Evolutionary conservation across 2,113 vertebrate genomes (phyloP), one percentile per base, ranked within the genome.

Genomic region (Osmerus mordax): DNA sequence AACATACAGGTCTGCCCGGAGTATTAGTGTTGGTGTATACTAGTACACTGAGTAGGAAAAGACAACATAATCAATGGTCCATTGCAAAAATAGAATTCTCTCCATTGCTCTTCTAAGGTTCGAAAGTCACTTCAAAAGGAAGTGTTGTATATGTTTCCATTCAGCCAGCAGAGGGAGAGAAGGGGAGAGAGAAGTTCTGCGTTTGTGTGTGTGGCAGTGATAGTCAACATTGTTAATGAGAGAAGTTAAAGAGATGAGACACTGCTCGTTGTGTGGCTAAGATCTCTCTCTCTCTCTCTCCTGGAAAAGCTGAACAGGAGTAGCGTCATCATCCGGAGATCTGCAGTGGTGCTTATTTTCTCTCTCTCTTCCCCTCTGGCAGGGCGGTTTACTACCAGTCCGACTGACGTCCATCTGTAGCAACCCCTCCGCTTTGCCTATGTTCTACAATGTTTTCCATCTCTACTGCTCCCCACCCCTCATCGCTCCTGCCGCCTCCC

Each of bases 1-100:
- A 64, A 64, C 65, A 83, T 80, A 83, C 65, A 2, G 66, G 69
- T 85, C 77, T 63, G 54, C 79, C 77, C 80, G 84, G 73, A 74
- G 82, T 86, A 69, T 79, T 91, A 90, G 89, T 90, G 88, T 90
- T 87, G 65, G 21, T 21, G 41, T 74, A 68, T 83, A 71, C 14
- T 74, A 68, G 54, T 67, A 61, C 12, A 52, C 19, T 23, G 56
- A 63, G 28, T 47, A 8, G 28, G 19, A 21, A 72, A 67, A 76
- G 60, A 79, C 14, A 58, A 60, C 52, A 19, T 23, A 69, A 85
- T 47, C 41, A 72, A 16, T 76, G 78, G 77, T 81, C 70, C 60
- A 72, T 82, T 7, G 41, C 73, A 70, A 67, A 81, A 78, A 80
- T 51, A 77, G 75, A 78, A 73, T 58, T 71, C 54, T 76, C 56